These are phyloP conservation scores for Propithecus perrieri DNA, from an alignment of 2,797 vertebrate species.

Conservation along the genomic window DNA sequence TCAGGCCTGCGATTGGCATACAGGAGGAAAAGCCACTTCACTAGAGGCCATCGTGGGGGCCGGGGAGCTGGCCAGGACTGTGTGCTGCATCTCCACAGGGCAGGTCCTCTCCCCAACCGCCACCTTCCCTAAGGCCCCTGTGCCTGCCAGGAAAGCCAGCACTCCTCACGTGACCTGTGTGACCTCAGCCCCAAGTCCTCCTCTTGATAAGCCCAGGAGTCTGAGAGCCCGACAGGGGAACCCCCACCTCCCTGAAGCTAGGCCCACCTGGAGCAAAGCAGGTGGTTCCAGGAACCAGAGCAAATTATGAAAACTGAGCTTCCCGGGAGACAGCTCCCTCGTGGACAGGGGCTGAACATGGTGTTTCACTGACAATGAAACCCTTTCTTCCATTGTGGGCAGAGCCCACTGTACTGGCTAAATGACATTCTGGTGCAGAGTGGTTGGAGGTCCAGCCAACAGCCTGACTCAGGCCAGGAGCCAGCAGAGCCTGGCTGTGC, in stretches of 20 bases:
- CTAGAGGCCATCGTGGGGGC: rapidly evolving
- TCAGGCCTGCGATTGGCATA: background rate
- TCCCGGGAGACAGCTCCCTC: background rate
- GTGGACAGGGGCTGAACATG: background rate
- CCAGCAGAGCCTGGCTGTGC: background rate
- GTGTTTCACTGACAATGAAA: background rate
- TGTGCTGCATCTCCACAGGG: rapidly evolving
- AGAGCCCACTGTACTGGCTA: background rate
- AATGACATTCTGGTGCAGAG: background rate
- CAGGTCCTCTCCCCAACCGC: background rate
- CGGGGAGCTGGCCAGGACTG: rapidly evolving
- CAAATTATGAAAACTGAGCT: background rate
- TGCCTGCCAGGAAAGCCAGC: background rate
- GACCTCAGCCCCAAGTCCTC: background rate
- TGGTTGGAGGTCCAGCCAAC: background rate
- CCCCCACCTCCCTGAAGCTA: background rate
- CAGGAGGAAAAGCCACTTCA: background rate
- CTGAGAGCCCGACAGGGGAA: background rate
- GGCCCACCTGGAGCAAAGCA: background rate
- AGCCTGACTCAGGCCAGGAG: background rate
- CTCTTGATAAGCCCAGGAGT: background rate
- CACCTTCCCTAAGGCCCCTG: background rate
- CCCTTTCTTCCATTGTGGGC: background rate
- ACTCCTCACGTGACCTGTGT: rapidly evolving
- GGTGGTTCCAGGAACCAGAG: background rate